Conservation (phyloP, 2,797 vertebrate species). For the Taeniopygia guttata region DNA sequence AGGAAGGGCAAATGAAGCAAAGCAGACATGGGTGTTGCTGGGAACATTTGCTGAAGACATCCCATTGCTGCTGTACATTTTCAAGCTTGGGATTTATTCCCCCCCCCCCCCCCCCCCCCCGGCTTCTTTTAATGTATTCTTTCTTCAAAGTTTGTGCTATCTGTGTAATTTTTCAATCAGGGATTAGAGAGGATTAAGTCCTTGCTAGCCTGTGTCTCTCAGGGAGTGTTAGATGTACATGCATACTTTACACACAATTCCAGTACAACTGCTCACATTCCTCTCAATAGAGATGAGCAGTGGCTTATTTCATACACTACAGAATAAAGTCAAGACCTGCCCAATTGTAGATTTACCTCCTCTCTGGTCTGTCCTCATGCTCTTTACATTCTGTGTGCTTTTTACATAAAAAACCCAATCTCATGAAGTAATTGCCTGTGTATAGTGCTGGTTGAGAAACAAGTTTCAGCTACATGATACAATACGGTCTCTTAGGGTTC, state of each 20-base stretch:
- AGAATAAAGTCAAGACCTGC: not conserved
- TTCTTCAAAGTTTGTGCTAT: constrained; percentile 54
- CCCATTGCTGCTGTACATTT: not conserved
- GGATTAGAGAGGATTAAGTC: constrained; percentile 55
- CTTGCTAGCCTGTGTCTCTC: constrained; percentile 4
- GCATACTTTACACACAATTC: not conserved
- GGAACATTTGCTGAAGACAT: not conserved
- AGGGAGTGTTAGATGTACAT: not conserved
- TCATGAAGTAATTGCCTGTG: not conserved
- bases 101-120: not conserved
- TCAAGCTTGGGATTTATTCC: not conserved
- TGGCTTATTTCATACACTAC: not conserved
- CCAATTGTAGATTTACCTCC: not conserved
- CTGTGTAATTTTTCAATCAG: constrained; percentile 43
- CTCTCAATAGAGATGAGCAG: not conserved
- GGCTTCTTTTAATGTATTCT: constrained; percentile 34
- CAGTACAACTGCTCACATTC: not conserved
- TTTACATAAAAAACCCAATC: not conserved
- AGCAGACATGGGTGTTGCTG: not conserved
- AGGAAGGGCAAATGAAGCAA: not conserved
- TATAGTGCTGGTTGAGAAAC: not conserved
- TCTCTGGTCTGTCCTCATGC: not conserved
- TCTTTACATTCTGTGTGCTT: not conserved
- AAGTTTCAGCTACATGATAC: not conserved
- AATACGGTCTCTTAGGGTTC: not conserved